Conservation (phyloP, 2,888 invertebrate genomes). For the Podotricha telesiphe region DNA sequence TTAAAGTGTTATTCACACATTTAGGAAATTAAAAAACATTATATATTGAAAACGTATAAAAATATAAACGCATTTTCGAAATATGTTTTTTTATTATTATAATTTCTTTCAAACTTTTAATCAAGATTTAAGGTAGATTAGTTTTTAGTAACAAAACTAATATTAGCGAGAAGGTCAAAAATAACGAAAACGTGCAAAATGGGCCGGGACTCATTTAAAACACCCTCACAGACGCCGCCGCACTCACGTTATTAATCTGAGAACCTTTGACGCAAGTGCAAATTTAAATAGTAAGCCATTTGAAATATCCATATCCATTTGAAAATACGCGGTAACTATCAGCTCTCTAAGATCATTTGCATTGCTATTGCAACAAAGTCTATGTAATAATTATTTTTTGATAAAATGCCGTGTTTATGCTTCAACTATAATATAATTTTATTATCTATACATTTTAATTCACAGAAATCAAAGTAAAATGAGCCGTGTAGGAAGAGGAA, state of each 20-base stretch:
- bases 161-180: slow-evolving; percentile 30
- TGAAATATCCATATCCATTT: slow-evolving; percentile 36
- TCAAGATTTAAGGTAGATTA: neutral
- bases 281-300: slow-evolving; percentile 33
- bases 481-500: slow-evolving; percentile 84
- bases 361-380: neutral
- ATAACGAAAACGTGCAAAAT: slow-evolving; percentile 23
- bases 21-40: too few species aligned
- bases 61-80: too few species aligned
- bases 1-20: too few species aligned
- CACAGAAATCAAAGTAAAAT: slow-evolving; percentile 53
- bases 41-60: too few species aligned
- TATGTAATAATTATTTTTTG: too few species aligned
- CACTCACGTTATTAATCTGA: slow-evolving; percentile 37
- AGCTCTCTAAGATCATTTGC: neutral
- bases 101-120: neutral
- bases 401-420: too few species aligned
- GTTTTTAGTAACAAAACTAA: slow-evolving; percentile 29
- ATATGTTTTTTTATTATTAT: too few species aligned
- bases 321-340: slow-evolving; percentile 18
- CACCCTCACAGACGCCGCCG: slow-evolving; percentile 31
- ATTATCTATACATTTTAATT: slow-evolving; percentile 7
- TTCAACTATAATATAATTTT: too few species aligned
- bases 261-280: slow-evolving; percentile 33
- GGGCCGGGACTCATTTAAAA: slow-evolving; percentile 33